These are phyloP conservation scores for Drosophila lutescens DNA, from an alignment of 2,888 invertebrate genomes.

Conservation along the genomic window DNA sequence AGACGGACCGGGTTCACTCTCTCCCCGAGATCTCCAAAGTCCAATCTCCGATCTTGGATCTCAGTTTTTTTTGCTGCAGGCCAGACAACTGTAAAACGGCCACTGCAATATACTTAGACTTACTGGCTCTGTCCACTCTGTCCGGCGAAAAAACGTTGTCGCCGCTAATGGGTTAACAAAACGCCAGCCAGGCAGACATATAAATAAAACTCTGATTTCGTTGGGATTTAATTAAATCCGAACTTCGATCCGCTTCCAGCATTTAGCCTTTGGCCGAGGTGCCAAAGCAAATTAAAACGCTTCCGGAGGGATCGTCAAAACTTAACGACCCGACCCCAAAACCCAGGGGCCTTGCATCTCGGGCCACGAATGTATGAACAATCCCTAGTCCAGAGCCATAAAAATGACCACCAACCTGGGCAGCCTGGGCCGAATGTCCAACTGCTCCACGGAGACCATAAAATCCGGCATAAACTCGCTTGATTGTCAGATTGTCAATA, in stretches of 20 bases:
- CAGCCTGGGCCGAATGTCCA: not conserved
- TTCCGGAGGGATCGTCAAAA: conserved; percentile 51
- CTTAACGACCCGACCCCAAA: conserved; percentile 46
- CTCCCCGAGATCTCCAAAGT: not conserved
- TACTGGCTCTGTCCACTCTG: not conserved
- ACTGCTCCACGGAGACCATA: conserved; percentile 16
- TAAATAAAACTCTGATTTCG: conserved; percentile 43
- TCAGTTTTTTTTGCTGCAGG: conserved; percentile 44
- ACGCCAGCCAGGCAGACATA: conserved; percentile 34
- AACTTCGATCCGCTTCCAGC: conserved; percentile 14
- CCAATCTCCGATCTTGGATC: not conserved
- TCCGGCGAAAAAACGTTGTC: conserved; percentile 2
- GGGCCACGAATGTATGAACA: not conserved
- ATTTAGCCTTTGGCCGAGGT: conserved; percentile 19
- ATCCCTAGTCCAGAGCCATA: conserved; percentile 17
- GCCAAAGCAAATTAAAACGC: conserved; percentile 66
- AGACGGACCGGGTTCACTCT: conserved; percentile 27
- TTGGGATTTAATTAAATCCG: conserved; percentile 42
- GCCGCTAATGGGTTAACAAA: conserved; percentile 47
- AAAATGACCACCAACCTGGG: conserved; percentile 37
- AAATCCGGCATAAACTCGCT: conserved; percentile 53
- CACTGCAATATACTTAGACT: conserved; percentile 18
- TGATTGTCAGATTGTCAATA: conserved; percentile 51
- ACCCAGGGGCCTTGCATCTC: not conserved
- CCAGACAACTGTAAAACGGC: conserved; percentile 74